Base-by-base conservation (phyloP, 2,113 vertebrate species). In the Zapornia atra region DNA sequence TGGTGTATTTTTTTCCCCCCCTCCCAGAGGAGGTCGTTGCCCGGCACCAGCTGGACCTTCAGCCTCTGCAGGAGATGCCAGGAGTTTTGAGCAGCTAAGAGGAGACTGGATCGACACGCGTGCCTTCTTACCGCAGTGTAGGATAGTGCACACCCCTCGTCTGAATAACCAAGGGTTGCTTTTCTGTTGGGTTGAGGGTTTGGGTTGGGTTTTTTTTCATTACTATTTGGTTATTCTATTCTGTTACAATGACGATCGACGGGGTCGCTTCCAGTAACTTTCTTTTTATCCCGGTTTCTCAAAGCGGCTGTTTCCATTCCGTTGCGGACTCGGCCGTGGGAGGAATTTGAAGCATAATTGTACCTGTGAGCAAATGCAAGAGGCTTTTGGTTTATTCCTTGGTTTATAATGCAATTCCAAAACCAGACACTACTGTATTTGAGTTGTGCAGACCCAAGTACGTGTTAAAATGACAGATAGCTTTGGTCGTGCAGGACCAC, bases 381-480 rank as follows among this genome's bases (percentile, higher is more conserved):
- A 94, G 87, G 50, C 22, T 75, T 90, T 93, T 12, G 22, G 46
- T 91, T 68, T 65, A 53, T 88, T 82, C 36, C 51, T 90, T 8
- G 0, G 3, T 91, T 95, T 75, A 56, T 80, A 78, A 82, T 16
- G n/a, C 69, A 54, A 42, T 86, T 98, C 90, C 73, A 33, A 60
- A 92, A 70, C 17, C 82, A 93, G 82, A 97, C 96, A 97, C 93
- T 96, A 96, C 93, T 81, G 84, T 93, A 85, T 89, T 97, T 90
- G 94, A 93, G 93, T 93, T 95, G 76, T 84, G 83, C 88, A 79
- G 64, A 91, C 92, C 91, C 97, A 82, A 95, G 90, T 76, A 83
- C 33, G 2, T 40, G 60, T 59, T 60, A 33, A 53, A 94, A 40
- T 88, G 17, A 48, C 10, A 0, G 63, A 83, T 72, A 60, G 28